These are phyloP conservation scores for Acipenser transmontanus DNA, from an alignment of 2,797 vertebrate genomes.

Conservation along the genomic window DNA sequence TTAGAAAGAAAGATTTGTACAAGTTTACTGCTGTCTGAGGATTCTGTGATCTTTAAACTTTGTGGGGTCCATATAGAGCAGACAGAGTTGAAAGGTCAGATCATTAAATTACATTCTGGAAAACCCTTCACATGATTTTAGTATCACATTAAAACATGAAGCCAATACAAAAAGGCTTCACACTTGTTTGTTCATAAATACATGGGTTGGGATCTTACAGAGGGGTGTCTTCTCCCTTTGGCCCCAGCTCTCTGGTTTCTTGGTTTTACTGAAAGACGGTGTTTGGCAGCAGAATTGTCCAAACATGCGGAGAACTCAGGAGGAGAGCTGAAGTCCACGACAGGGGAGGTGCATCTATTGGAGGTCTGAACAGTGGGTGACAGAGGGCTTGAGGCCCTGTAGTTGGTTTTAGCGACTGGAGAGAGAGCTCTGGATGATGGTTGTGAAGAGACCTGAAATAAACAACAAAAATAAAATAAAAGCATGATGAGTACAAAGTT, in stretches of 20 bases:
- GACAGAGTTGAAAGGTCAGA: neutral
- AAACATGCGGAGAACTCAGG: conserved; percentile 66
- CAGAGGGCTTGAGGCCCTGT: conserved; percentile 25
- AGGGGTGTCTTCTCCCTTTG: conserved; percentile 60
- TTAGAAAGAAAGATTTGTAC: too few species aligned
- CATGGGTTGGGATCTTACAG: conserved; percentile 49
- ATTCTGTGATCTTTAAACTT: too few species aligned
- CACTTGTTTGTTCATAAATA: too few species aligned
- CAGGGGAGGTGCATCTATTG: conserved; percentile 32
- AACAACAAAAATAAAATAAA: conserved; percentile 1
- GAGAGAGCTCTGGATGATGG: conserved; percentile 49
- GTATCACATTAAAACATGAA: too few species aligned
- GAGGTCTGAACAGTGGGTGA: conserved; percentile 27
- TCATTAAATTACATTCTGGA: too few species aligned
- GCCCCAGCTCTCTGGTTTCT: conserved; percentile 76
- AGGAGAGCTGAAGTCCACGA: conserved; percentile 69
- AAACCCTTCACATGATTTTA: too few species aligned
- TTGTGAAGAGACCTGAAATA: conserved; percentile 48
- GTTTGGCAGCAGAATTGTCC: conserved; percentile 89
- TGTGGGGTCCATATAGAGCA: neutral
- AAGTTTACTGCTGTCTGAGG: too few species aligned
- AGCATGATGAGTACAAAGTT: too few species aligned
- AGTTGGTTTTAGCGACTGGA: conserved; percentile 38
- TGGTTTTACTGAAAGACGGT: conserved; percentile 87
- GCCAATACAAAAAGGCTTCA: too few species aligned